A percentile compares a stretch with the other conserved stretches of the same genome.
Evolutionary conservation across 2,113 vertebrate genomes (phyloP).

Genomic region (Chamaea fasciata): DNA sequence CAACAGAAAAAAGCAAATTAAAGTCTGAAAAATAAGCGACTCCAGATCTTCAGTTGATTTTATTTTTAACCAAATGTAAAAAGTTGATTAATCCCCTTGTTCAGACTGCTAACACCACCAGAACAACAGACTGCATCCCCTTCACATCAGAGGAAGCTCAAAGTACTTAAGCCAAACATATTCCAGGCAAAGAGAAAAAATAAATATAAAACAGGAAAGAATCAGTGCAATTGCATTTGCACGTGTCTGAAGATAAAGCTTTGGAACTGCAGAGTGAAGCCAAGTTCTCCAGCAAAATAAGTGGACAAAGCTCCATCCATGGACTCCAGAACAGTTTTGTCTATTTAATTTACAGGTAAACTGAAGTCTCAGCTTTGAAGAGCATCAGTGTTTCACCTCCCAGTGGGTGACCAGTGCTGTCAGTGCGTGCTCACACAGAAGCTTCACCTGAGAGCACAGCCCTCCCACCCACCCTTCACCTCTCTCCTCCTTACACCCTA

Average conservation of each 20-base stretch:
- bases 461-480: not conserved
- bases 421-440: accelerated
- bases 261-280: not conserved
- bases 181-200: not conserved
- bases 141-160: not conserved
- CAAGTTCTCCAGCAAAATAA: not conserved
- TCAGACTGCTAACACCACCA: not conserved
- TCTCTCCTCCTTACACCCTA: not conserved
- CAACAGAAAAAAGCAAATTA: not conserved
- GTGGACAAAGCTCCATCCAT: not conserved
- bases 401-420: accelerated
- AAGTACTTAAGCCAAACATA: not conserved
- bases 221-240: not conserved
- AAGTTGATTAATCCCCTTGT: not conserved
- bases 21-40: not conserved
- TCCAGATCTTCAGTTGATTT: not conserved
- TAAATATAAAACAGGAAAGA: not conserved
- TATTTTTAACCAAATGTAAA: not conserved
- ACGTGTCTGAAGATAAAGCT: not conserved
- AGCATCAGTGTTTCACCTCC: not conserved
- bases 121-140: not conserved
- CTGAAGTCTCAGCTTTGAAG: not conserved
- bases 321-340: not conserved
- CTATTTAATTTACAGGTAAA: not conserved
- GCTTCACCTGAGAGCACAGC: not conserved